Base-by-base conservation (phyloP, 1,140 invertebrate genomes). In the Tetraneura akinire region DNA sequence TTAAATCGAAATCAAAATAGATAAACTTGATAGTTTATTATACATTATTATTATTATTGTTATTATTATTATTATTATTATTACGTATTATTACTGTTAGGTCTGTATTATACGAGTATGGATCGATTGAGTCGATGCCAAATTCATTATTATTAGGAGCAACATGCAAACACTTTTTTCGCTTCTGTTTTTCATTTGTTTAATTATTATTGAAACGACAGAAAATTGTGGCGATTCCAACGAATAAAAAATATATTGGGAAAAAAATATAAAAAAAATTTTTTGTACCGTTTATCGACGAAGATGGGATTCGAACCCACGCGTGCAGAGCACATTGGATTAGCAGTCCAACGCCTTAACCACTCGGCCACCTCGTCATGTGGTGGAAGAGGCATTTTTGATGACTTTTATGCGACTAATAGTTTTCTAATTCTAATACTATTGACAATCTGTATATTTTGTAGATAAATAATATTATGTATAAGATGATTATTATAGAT, bases 241-340 rank as follows among this genome's bases (percentile, higher is more conserved):
- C 51, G n/a, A 51, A 71, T n/a, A n/a, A n/a, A 5, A 53, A 53
- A n/a, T 53, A 2, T n/a, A n/a, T 42, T 4, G 1, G n/a, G 26
- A 9, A 55, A 74, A 53, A 74, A 74, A 74, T 18, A 6, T 42
- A 6, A n/a, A 9, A 29, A 55, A 57, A 57, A 42, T 16, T 18
- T 21, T 21, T 1, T n/a, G 1, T 3, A 21, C 26, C 29, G 1
- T 49, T 0, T 32, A 55, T 55, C 91, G 91, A 92, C 91, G 91
- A 92, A 91, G 91, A 92, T 92, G 91, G 91, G 91, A 92, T 92
- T 93, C 91, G 91, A 92, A 93, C 91, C 91, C 91, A 92, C 91
- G 91, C 91, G 91, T 92, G 92, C 88, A 89, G 89, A 89, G 88
- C 89, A 88, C 89, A 89, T 89, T 89, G 89, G 89, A 89, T 89